These are phyloP conservation scores for Sander lucioperca DNA, from an alignment of 2,113 vertebrate genomes.

Conservation along the genomic window DNA sequence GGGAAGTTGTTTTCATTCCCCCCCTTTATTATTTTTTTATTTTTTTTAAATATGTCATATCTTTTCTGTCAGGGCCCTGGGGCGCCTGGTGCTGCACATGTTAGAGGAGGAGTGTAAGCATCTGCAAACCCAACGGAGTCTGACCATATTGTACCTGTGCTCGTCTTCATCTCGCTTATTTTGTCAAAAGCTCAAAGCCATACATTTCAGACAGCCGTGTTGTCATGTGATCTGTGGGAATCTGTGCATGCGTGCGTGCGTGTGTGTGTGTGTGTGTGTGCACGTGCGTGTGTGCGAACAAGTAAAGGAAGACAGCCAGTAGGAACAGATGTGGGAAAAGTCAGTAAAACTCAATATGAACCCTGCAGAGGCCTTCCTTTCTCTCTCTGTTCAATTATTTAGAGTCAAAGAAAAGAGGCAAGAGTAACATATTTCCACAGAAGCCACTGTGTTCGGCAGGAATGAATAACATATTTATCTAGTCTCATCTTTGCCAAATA, in stretches of 20 bases:
- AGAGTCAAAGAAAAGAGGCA: constrained; percentile 80
- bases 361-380: constrained; percentile 78
- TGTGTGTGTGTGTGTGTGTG: neutral
- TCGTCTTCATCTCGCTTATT: constrained; percentile 63
- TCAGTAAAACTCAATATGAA: constrained; percentile 80
- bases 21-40: constrained; percentile 59
- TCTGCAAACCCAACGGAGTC: constrained; percentile 78
- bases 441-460: constrained; percentile 69
- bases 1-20: constrained; percentile 78
- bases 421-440: constrained; percentile 73
- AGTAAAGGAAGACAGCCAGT: constrained; percentile 60
- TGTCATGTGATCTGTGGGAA: constrained; percentile 67
- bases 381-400: constrained; percentile 86
- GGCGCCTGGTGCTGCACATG: constrained; percentile 70
- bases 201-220: constrained; percentile 62
- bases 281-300: too few species aligned
- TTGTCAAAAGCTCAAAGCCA: constrained; percentile 78
- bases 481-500: constrained; percentile 80
- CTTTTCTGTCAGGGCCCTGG: constrained; percentile 81
- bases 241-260: constrained; percentile 23
- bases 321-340: constrained; percentile 75
- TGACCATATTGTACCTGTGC: constrained; percentile 81
- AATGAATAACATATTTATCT: constrained; percentile 82
- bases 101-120: constrained; percentile 66
- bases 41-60: constrained; percentile 73